Conservation (phyloP, 2,113 vertebrate genomes). For the Desmodus rotundus region DNA sequence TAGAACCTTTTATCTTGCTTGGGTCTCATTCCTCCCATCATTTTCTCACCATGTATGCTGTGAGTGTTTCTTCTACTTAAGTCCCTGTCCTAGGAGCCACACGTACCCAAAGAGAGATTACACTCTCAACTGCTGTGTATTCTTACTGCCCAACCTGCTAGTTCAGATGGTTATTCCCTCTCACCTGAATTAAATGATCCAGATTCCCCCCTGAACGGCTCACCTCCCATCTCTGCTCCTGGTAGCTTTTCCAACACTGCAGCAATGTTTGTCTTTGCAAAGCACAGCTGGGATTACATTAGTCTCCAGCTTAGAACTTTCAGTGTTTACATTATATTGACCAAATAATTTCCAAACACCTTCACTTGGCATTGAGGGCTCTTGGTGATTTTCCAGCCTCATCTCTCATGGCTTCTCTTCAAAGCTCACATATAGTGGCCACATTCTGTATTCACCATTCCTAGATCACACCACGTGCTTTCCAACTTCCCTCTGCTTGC, state of each 20-base stretch:
- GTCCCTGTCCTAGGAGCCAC: background rate
- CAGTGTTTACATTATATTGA: background rate
- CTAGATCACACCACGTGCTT: background rate
- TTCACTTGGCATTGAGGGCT: background rate
- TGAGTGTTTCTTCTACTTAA: background rate
- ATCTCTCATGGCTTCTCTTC: background rate
- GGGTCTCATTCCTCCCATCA: background rate
- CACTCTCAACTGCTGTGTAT: background rate
- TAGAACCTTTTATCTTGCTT: background rate
- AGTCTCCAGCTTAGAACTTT: background rate
- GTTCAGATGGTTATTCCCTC: background rate
- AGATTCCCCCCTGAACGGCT: background rate
- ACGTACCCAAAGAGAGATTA: background rate
- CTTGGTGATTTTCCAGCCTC: too few species aligned
- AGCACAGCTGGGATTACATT: background rate
- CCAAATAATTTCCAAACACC: background rate
- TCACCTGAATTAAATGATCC: background rate
- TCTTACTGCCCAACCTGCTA: too few species aligned
- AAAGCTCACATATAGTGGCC: background rate
- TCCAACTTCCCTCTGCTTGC: background rate
- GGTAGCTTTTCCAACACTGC: background rate
- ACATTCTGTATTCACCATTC: background rate
- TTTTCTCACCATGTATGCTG: background rate
- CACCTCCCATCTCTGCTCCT: background rate
- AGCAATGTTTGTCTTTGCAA: background rate